Evolutionary conservation across 1,140 invertebrate genomes (phyloP), one percentile per base, ranked within the genome.

Genomic region (Ericerus pela): DNA sequence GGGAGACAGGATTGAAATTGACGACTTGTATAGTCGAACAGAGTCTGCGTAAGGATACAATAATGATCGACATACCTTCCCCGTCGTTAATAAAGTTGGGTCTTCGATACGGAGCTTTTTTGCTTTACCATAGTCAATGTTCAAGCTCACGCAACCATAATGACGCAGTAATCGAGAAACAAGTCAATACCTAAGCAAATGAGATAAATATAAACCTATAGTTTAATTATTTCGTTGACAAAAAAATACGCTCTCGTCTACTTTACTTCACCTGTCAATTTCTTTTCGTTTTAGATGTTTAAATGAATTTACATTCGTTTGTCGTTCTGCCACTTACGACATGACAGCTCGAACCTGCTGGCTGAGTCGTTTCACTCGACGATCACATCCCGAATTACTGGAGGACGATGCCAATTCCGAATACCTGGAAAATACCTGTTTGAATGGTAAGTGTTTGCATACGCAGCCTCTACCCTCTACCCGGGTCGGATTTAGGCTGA

Each of bases 371-470:
- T 87, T 87, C 62, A 92, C 88, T 0, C 72, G 86, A 61, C 74
- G 87, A 61, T 88, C 86, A 1, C 85, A 89, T 68, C 85, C 87
- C 0, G 84, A 85, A 62, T 70, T 89, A 2, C 66, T 88, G 26
- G 80, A 86, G 65, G 84, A 88, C 61, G 85, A 91, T 68, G 79
- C 85, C 1, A 86, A 85, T 67, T 81, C 83, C 1, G 88, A 92
- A 68, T 93, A 93, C 68, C 72, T 91, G 60, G 88, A 93, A 74
- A 93, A 93, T 64, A 88, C 87, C 33, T 93, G 88, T 67, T 68
- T 93, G 1, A 88, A 85, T 67, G 82, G 88, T 89, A 73, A 74
- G 64, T 56, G 5, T 37, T 53, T n/a, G n/a, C n/a, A n/a, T n/a
- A n/a, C n/a, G n/a, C n/a, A n/a, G n/a, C n/a, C n/a, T n/a, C n/a